Evolutionary conservation across 2,888 invertebrate species (phyloP).

Genomic region (Byasa hedistus): DNA sequence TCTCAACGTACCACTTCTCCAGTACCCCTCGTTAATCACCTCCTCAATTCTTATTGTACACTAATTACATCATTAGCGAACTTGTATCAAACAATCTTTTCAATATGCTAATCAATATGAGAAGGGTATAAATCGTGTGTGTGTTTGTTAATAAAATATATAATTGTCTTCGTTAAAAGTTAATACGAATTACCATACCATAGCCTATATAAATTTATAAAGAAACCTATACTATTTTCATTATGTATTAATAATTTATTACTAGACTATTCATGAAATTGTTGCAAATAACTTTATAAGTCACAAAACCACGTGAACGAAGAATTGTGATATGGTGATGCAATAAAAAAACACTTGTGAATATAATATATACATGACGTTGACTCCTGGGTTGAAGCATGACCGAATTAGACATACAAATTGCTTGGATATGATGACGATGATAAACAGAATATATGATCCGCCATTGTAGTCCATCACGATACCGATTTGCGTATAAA

Average conservation of each 20-base stretch:
- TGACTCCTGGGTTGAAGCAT: not conserved
- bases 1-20: too few relatives aligned
- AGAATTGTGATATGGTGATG: not conserved
- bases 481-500: slow-evolving; percentile 4
- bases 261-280: too few relatives aligned
- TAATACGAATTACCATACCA: not conserved
- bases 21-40: too few relatives aligned
- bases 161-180: too few relatives aligned
- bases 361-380: not conserved
- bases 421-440: not conserved
- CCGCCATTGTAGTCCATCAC: not conserved
- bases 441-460: not conserved
- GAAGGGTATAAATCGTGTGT: too few relatives aligned
- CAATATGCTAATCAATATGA: too few relatives aligned
- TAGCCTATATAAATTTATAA: not conserved
- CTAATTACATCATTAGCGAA: too few relatives aligned
- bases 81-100: too few relatives aligned
- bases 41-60: too few relatives aligned
- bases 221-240: not conserved
- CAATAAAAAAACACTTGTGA: not conserved
- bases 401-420: not conserved
- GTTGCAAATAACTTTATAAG: too few relatives aligned
- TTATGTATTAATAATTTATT: not conserved
- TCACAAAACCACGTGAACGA: not conserved
- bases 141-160: too few relatives aligned